phyloP scores from a whole-genome alignment of 2,888 invertebrate species.

The Sabellastarte sp. region DNA sequence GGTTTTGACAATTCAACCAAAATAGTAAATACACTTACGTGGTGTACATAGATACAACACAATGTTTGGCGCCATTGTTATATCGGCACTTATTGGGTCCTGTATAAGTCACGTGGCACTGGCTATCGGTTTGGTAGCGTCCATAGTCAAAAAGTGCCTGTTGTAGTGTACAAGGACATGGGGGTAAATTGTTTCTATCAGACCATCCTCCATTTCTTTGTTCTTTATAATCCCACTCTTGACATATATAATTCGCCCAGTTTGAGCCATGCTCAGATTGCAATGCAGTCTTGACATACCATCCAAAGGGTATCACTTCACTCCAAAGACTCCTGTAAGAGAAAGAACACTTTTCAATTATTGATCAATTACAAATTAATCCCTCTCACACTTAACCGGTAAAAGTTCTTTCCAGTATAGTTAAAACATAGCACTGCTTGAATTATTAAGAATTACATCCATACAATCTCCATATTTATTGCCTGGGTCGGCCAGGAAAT shows the following conservation, averaged over 20 bases:
- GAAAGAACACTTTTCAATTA: too few species aligned
- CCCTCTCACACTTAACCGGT: too few species aligned
- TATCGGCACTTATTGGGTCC: neutral
- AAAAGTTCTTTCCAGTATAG: too few species aligned
- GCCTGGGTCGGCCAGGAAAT: too few species aligned
- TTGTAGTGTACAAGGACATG: constrained; percentile 6
- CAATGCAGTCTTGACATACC: constrained; percentile 4
- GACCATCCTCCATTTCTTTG: neutral
- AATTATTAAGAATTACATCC: too few species aligned
- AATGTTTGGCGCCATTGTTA: neutral
- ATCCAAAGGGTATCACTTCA: constrained; percentile 6
- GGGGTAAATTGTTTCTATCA: neutral
- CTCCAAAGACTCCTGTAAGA: constrained; percentile 6
- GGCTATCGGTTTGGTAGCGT: neutral
- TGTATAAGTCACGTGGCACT: constrained; percentile 4
- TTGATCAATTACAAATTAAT: too few species aligned
- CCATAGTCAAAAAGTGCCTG: constrained; percentile 10
- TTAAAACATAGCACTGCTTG: too few species aligned
- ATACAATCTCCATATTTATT: too few species aligned
- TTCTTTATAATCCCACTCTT: neutral
- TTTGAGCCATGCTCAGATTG: neutral
- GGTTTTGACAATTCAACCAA: neutral
- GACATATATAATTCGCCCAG: neutral
- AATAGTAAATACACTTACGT: neutral
- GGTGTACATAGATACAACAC: neutral